These are phyloP conservation scores for Cenopis cana DNA, from an alignment of 2,888 invertebrate genomes.

Conservation along the genomic window DNA sequence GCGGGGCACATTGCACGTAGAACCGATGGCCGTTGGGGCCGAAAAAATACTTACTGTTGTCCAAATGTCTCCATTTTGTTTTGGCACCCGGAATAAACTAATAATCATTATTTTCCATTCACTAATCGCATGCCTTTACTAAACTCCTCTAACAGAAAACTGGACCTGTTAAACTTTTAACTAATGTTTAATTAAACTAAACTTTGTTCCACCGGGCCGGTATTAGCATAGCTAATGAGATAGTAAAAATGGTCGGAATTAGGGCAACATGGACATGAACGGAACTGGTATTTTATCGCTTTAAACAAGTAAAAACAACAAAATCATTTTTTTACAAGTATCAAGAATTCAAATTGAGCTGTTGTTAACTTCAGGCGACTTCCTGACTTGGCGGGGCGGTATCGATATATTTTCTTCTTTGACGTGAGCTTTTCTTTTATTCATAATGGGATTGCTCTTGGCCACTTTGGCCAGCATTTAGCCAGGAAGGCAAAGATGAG, in stretches of 20 bases:
- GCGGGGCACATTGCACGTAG: too few species aligned
- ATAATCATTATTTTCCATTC: not conserved
- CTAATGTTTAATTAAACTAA: not conserved
- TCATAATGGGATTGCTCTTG: too few species aligned
- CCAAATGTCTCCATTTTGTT: not conserved
- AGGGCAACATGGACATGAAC: conserved; percentile 4
- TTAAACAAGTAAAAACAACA: not conserved
- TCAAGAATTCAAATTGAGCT: too few species aligned
- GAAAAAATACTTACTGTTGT: too few species aligned
- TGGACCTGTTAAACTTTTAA: conserved; percentile 10
- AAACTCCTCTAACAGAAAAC: conserved; percentile 5
- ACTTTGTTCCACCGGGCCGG: conserved; percentile 14
- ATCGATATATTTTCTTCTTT: too few species aligned
- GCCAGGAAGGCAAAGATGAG: too few species aligned
- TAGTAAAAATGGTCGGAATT: conserved; percentile 18
- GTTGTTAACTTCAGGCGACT: too few species aligned
- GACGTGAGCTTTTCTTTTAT: too few species aligned
- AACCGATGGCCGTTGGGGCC: too few species aligned
- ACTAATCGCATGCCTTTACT: not conserved
- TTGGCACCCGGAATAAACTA: not conserved
- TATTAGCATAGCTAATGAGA: conserved; percentile 32
- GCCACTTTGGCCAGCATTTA: too few species aligned
- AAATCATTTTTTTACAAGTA: too few species aligned
- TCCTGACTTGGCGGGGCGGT: too few species aligned
- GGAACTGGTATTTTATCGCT: not conserved